phyloP scores from a whole-genome alignment of 1,140 invertebrate genomes.

The Myzus persicae region DNA sequence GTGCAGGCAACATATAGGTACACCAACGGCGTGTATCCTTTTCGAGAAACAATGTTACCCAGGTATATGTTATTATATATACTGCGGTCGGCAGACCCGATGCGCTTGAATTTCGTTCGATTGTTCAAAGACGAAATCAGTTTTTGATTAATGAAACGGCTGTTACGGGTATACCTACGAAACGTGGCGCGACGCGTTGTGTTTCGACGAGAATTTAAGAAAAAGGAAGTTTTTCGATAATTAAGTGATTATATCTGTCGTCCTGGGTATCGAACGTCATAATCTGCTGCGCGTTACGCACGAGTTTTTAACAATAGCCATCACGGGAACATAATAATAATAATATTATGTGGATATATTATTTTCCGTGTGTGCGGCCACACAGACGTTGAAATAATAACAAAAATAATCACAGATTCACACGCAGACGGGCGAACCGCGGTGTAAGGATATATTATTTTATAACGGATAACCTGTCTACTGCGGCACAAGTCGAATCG shows the following conservation, averaged over 20 bases:
- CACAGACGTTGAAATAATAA: not conserved
- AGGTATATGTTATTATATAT: not conserved
- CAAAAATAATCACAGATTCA: not conserved
- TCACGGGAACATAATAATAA: not conserved
- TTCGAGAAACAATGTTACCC: not conserved
- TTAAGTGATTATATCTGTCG: conserved; percentile 31
- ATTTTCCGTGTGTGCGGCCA: not conserved
- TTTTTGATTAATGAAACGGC: conserved; percentile 31
- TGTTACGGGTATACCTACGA: not conserved
- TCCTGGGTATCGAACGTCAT: conserved; percentile 5
- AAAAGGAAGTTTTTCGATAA: conserved; percentile 13
- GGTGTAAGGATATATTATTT: no score
- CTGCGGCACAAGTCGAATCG: not conserved
- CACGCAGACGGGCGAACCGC: not conserved
- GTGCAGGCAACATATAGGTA: not conserved
- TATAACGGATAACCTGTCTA: not conserved
- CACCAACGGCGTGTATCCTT: not conserved
- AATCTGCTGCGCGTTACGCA: conserved; percentile 30
- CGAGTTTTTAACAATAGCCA: conserved; percentile 40
- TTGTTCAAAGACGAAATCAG: conserved; percentile 30
- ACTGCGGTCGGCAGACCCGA: not conserved
- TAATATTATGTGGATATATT: not conserved
- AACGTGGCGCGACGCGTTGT: not conserved
- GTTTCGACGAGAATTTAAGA: not conserved
- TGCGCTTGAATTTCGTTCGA: conserved; percentile 9